Base-by-base conservation (phyloP, 2,797 vertebrate species). In the Coendou prehensilis region DNA sequence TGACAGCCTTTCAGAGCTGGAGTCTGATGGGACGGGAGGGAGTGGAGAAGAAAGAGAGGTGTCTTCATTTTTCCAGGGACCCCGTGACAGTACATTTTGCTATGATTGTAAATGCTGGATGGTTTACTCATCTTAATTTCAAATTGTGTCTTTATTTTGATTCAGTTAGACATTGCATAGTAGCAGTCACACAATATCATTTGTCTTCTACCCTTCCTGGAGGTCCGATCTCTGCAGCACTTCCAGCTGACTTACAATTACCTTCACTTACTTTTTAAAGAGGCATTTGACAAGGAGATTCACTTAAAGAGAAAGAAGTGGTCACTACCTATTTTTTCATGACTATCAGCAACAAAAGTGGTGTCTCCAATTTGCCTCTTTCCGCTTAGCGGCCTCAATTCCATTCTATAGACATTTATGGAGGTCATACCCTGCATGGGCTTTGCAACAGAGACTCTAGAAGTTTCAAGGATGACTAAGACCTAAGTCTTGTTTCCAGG, bases 71-170 rank as follows among this genome's bases (percentile, higher is more conserved):
- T 54, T 59, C 71, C 85, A 15, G 41, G 52, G 52, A 33, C 37
- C 86, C 37, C 15, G 56, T 50, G 89, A 75, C 85, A 87, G 79
- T 63, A 57, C 37, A 75, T 88, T 95, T 47, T n/a, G 6, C 73
- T 63, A 11, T 57, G 54, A 69, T 64, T 50, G 0, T 56, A 81
- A 69, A 67, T 47, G 26, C 71, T 76, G 83, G 75, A 76, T 59
- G 64, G 59, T 18, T 89, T 78, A 22, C 63, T 96, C 75, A 96
- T 94, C 78, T 93, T 78, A 91, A 97, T 97, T 95, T 96, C 87
- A 92, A 89, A 96, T 63, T 45, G n/a, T 26, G 30, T 87, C 87
- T 95, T 92, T 64, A 37, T 63, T 96, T 79, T 59, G 82, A 57
- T 91, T 90, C 20, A 26, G 54, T 26, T 75, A 87, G 79, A 92